Percentiles rank a stretch among this genome's conserved stretches.
Conservation (phyloP, 53 echinoderm and acorn worm genomes). For the Holothuria leucospilota region DNA sequence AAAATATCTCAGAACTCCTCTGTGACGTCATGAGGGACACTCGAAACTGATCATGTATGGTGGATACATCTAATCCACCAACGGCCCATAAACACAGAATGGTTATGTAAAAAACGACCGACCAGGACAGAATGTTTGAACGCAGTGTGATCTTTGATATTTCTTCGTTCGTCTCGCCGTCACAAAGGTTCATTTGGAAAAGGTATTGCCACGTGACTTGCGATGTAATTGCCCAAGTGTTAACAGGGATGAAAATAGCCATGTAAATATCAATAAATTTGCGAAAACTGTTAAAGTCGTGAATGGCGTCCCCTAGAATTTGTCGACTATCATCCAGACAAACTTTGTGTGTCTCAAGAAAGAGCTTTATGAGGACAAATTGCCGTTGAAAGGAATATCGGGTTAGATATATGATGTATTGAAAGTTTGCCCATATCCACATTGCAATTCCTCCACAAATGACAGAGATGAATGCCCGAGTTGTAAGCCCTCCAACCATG, state of each 20-base stretch:
- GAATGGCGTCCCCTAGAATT: slow-evolving; percentile 22
- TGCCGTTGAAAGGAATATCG: slow-evolving; percentile 34
- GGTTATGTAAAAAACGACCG: no score
- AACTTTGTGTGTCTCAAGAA: background rate
- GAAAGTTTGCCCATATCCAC: background rate
- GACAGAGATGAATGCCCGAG: background rate
- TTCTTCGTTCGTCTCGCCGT: no score
- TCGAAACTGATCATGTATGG: slow-evolving; percentile 8
- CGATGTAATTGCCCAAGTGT: slow-evolving; percentile 13
- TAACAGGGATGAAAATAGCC: background rate
- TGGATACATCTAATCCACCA: background rate
- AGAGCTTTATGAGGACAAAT: background rate
- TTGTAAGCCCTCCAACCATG: background rate
- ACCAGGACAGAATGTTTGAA: no score
- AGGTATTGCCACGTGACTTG: slow-evolving; percentile 14
- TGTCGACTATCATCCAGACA: background rate
- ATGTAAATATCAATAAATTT: slow-evolving; percentile 16
- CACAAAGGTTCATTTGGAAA: no score
- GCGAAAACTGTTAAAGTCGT: slow-evolving; percentile 28
- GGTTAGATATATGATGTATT: slow-evolving; percentile 18
- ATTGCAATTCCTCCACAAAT: slow-evolving; percentile 7
- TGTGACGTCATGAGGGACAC: background rate
- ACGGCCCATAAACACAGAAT: background rate
- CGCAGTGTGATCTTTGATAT: no score
- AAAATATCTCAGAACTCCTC: background rate